Evolutionary conservation across 2,888 invertebrate genomes (phyloP), one percentile per base, ranked within the genome.

Genomic region (Drosophila fulvimacula): DNA sequence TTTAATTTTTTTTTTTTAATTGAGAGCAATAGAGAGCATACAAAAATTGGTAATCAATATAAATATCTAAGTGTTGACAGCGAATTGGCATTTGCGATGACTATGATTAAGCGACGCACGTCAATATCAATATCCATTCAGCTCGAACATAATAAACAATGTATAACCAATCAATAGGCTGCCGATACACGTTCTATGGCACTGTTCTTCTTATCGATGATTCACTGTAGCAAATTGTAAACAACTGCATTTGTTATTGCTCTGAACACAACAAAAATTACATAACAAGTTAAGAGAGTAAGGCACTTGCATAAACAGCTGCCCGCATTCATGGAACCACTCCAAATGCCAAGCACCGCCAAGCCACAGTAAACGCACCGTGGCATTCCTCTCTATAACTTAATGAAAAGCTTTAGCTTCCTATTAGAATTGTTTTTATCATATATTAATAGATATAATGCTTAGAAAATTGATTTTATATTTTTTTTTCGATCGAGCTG

Each of bases 191-290:
- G 58, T 76, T 67, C 39, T 71, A 27, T 36, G 65, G 65, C 71
- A 17, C 42, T 51, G 5, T 57, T 61, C 32, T 10, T 15, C 1
- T 30, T 53, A 59, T 59, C 27, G 34, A 63, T 70, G 79, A 81
- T n/a, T 70, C 81, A 77, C 41, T 38, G 32, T 49, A 39, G 39
- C 56, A 58, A 68, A 60, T 62, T 55, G 42, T 59, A n/a, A 60
- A 62, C 69, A 70, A 51, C 38, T 73, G 55, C 64, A 69, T 38
- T 73, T 58, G 48, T 58, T 38, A n/a, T 27, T 46, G 27, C 10
- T 46, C 27, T 21, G 21, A 30, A 10, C 30, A 30, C 21, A 32
- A 19, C n/a, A 38, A 15, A n/a, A 73, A 42, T 59, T 65, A 48
- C 59, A 76, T 52, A 64, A 64, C 32, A 52, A 66, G 66, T 38